Evolutionary conservation across 35 echinoderm and acorn worm genomes (phyloP).

Genomic region (Ophiothrix spiculata): DNA sequence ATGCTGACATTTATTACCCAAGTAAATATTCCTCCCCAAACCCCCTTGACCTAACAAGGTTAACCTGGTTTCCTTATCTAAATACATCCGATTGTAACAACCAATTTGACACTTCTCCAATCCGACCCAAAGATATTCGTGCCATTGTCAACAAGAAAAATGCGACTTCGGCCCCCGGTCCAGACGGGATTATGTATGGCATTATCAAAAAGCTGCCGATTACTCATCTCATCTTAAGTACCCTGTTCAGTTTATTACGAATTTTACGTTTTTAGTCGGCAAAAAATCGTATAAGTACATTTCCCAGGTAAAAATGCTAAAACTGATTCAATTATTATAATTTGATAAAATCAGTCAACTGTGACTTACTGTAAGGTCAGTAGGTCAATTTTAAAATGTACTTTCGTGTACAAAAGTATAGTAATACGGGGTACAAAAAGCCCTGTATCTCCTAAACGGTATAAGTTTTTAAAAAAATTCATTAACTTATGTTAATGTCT

Average conservation of each 20-base stretch:
- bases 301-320: too few species aligned
- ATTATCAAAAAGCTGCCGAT: slow-evolving; percentile 29
- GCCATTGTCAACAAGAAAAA: slow-evolving; percentile 25
- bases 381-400: too few species aligned
- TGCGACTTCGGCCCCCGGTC: slow-evolving; percentile 18
- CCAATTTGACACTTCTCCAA: slow-evolving; percentile 23
- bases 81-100: background rate
- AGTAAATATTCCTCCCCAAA: background rate
- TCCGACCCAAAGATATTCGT: slow-evolving; percentile 34
- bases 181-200: slow-evolving; percentile 42
- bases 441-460: too few species aligned
- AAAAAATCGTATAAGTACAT: too few species aligned
- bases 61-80: slow-evolving; percentile 34
- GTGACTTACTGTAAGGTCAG: too few species aligned
- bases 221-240: slow-evolving; percentile 19
- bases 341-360: too few species aligned
- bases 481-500: too few species aligned
- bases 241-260: slow-evolving; percentile 28
- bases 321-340: too few species aligned
- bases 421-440: too few species aligned
- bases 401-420: too few species aligned
- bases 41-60: background rate
- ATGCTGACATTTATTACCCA: background rate
- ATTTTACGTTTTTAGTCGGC: too few species aligned
- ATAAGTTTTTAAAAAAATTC: too few species aligned